phyloP scores from a whole-genome alignment of 92 coral and sea anemone species.

The Porites divaricata region DNA sequence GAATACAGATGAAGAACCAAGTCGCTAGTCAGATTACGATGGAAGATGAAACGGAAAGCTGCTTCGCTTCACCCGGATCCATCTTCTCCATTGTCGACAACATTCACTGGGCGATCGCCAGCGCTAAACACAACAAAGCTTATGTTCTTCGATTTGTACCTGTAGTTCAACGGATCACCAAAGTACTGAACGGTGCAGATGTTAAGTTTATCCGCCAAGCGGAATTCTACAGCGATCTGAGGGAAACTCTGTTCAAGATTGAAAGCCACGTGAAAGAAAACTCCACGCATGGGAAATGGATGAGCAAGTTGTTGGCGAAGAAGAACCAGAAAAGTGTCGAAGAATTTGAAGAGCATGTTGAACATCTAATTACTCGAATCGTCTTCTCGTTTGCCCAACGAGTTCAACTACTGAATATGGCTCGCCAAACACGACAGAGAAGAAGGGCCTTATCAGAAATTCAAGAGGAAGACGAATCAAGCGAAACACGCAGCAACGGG shows the following conservation, averaged over 20 bases:
- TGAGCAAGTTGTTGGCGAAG: conserved; percentile 83
- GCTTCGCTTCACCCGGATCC: conserved; percentile 72
- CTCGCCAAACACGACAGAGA: conserved; percentile 45
- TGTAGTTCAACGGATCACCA: conserved; percentile 81
- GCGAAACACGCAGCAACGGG: conserved; percentile 30
- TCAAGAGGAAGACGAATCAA: conserved; percentile 62
- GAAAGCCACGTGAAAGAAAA: conserved; percentile 78
- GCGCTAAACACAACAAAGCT: conserved; percentile 88
- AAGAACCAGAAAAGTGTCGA: conserved; percentile 85
- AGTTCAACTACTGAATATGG: conserved; percentile 71
- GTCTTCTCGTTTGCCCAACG: conserved; percentile 95
- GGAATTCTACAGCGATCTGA: conserved; percentile 93
- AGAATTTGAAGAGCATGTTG: conserved; percentile 86
- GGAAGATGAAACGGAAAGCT: conserved; percentile 39
- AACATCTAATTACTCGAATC: conserved; percentile 86
- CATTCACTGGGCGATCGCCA: conserved; percentile 89
- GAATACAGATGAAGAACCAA: conserved; percentile 64
- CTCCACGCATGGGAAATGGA: conserved; percentile 76
- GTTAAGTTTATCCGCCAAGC: conserved; percentile 86
- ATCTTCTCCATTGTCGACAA: conserved; percentile 81
- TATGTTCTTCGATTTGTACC: conserved; percentile 85
- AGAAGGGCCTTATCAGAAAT: conserved; percentile 51
- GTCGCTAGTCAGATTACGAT: neutral
- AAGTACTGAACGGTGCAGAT: conserved; percentile 93
- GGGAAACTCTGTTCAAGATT: conserved; percentile 82